Conservation (phyloP, 2,113 vertebrate genomes). For the Notothenia coriiceps region DNA sequence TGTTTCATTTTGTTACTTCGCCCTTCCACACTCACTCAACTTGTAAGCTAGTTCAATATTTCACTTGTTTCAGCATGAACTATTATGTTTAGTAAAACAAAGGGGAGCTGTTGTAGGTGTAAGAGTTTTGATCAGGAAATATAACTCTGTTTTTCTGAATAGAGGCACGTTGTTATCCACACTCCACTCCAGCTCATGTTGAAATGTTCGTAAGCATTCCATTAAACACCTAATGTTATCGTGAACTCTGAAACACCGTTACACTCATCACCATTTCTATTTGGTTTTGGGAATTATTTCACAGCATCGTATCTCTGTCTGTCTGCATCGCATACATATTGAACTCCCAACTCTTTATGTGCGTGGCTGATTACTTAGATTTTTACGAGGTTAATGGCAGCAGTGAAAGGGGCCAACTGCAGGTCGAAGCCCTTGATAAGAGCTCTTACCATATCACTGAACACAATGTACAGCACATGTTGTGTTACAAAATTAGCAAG, state of each 20-base stretch:
- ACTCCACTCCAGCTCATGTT: conserved; percentile 13
- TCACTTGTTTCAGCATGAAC: neutral
- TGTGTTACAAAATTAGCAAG: conserved; percentile 16
- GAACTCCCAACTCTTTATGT: conserved; percentile 10
- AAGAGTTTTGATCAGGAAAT: neutral
- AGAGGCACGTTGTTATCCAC: neutral
- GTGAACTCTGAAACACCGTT: neutral
- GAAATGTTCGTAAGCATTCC: conserved; percentile 15
- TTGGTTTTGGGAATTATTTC: conserved; percentile 17
- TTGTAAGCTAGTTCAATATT: neutral
- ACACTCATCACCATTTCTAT: conserved; percentile 13
- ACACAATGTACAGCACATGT: neutral
- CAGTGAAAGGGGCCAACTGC: neutral
- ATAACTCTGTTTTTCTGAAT: neutral
- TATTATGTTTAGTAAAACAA: neutral
- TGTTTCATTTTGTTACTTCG: neutral
- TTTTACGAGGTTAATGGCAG: conserved; percentile 44
- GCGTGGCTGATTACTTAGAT: conserved; percentile 13
- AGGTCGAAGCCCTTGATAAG: neutral
- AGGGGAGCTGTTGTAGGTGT: neutral
- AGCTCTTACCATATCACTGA: conserved; percentile 10
- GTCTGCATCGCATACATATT: conserved; percentile 2
- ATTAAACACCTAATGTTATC: conserved; percentile 9
- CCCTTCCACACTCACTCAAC: neutral
- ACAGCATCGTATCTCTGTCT: conserved; percentile 7